phyloP scores from a whole-genome alignment of 2,797 vertebrate species.

The Coracias cyanogaster region DNA sequence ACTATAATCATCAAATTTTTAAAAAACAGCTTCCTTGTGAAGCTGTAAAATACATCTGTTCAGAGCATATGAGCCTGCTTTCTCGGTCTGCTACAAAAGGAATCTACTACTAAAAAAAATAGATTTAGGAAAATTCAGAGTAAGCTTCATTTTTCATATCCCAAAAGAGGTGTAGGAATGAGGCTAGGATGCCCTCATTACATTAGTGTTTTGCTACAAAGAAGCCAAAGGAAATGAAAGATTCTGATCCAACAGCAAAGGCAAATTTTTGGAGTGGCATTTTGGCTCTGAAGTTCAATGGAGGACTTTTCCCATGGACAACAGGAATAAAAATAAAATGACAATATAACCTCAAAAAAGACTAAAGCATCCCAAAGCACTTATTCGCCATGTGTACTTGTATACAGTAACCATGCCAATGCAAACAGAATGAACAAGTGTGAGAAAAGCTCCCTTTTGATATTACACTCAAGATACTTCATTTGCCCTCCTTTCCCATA shows the following conservation, averaged over 20 bases:
- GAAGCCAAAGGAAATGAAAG: not conserved
- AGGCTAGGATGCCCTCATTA: not conserved
- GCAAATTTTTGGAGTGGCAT: not conserved
- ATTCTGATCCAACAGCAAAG: not conserved
- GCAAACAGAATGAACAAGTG: not conserved
- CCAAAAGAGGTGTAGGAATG: not conserved
- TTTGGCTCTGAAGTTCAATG: not conserved
- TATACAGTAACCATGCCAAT: not conserved
- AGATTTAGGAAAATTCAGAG: not conserved
- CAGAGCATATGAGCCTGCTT: not conserved
- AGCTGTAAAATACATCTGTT: not conserved
- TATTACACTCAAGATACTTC: not conserved
- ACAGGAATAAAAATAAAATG: not conserved
- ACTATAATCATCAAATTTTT: not conserved
- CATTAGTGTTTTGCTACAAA: not conserved
- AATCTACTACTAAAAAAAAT: not conserved
- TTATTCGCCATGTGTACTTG: not conserved
- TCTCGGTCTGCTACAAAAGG: not conserved
- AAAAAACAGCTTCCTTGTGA: not conserved
- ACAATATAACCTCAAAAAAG: not conserved
- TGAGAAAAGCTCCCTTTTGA: not conserved
- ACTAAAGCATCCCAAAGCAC: not conserved
- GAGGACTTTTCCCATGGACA: not conserved
- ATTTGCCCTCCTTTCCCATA: not conserved
- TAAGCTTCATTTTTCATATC: not conserved